phyloP scores from a whole-genome alignment of 2,888 invertebrate genomes.

The Drosophila tanythrix region DNA sequence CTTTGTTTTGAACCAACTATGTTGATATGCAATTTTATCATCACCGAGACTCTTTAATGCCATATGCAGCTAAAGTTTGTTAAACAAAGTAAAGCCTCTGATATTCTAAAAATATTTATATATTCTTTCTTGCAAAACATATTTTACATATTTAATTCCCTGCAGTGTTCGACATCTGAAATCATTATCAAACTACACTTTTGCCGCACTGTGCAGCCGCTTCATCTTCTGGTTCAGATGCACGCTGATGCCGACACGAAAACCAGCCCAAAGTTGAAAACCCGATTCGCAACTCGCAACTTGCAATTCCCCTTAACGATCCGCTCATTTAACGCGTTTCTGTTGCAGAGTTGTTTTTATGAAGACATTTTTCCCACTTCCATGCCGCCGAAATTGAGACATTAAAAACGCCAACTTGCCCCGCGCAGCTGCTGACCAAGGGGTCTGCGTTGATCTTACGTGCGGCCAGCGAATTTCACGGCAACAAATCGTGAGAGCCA shows the following conservation, averaged over 20 bases:
- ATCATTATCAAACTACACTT: background rate
- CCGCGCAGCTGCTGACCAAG: background rate
- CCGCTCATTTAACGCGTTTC: constrained; percentile 79
- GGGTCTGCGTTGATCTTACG: constrained; percentile 31
- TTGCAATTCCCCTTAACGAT: constrained; percentile 69
- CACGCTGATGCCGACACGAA: constrained; percentile 23
- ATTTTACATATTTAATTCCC: background rate
- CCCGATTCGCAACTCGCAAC: constrained; percentile 42
- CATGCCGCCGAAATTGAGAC: constrained; percentile 78
- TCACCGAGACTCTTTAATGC: too few relatives aligned
- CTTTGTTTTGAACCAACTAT: background rate
- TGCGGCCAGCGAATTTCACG: constrained; percentile 22
- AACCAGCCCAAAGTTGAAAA: constrained; percentile 36
- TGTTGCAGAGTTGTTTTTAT: constrained; percentile 66
- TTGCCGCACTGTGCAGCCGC: constrained; percentile 33
- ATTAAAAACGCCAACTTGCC: constrained; percentile 71
- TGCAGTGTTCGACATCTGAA: background rate
- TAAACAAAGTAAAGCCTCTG: background rate
- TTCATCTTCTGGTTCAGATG: constrained; percentile 2
- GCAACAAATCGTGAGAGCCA: constrained; percentile 15
- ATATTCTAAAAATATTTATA: background rate
- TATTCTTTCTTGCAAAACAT: background rate
- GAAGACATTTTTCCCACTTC: constrained; percentile 70
- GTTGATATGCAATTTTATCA: background rate
- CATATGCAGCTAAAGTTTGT: background rate